Conservation (phyloP, 2,797 vertebrate species). For the Alectoris magna region DNA sequence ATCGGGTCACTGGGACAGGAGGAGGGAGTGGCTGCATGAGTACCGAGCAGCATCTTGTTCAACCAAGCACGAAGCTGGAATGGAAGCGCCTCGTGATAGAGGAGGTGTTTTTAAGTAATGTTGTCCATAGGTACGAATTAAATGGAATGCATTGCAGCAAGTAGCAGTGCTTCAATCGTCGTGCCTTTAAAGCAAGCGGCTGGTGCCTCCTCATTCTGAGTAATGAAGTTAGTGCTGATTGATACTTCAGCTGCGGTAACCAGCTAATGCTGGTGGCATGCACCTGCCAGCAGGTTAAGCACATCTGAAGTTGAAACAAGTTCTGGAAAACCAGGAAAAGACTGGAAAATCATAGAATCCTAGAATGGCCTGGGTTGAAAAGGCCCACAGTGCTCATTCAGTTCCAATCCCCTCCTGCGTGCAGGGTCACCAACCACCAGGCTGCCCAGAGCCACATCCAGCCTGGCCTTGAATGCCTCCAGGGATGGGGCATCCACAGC, state of each 20-base stretch:
- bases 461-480: too few relatives aligned
- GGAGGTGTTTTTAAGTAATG: not conserved
- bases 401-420: too few relatives aligned
- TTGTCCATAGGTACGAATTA: not conserved
- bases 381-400: too few relatives aligned
- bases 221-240: not conserved
- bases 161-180: not conserved
- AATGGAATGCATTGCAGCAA: not conserved
- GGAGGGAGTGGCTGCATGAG: not conserved
- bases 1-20: not conserved
- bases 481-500: too few relatives aligned
- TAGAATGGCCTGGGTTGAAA: too few relatives aligned
- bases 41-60: not conserved
- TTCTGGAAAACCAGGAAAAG: not conserved
- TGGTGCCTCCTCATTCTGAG: not conserved
- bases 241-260: not conserved
- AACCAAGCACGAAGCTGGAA: not conserved
- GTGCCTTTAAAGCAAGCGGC: not conserved
- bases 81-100: rapidly evolving
- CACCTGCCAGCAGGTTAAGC: not conserved
- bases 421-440: too few relatives aligned
- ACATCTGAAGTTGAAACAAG: not conserved
- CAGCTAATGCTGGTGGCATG: not conserved
- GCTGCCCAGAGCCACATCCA: too few relatives aligned
- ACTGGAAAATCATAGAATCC: too few relatives aligned